Conservation (phyloP, 2,797 vertebrate species). For the Phataginus tetradactyla region DNA sequence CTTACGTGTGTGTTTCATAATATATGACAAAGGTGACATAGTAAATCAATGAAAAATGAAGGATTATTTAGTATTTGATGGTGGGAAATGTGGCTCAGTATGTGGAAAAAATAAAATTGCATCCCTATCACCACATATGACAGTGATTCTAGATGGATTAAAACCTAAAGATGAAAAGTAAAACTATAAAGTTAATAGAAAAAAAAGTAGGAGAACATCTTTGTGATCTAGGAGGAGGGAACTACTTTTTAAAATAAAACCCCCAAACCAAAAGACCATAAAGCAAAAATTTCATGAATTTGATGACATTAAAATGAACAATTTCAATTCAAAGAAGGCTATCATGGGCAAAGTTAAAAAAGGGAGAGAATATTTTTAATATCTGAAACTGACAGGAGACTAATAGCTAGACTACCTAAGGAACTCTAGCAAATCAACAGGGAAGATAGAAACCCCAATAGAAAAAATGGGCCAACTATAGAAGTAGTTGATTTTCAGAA, state of each 20-base stretch:
- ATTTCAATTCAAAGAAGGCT: neutral
- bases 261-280: neutral
- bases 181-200: conserved; percentile 32
- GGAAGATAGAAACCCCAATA: neutral
- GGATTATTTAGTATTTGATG: conserved; percentile 35
- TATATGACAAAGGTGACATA: neutral
- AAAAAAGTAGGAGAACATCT: neutral
- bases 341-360: neutral
- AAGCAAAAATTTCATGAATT: neutral
- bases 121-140: neutral
- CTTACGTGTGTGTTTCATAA: neutral
- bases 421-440: conserved; percentile 20
- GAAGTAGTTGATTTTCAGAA: conserved; percentile 31
- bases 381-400: neutral
- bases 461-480: neutral
- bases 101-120: conserved; percentile 41
- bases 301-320: neutral
- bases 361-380: neutral
- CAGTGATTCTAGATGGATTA: conserved; percentile 30
- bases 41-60: conserved; percentile 32
- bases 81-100: conserved; percentile 3
- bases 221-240: neutral
- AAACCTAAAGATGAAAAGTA: conserved; percentile 24
- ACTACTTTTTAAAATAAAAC: conserved; percentile 15
- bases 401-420: neutral